phyloP scores from a whole-genome alignment of 2,113 vertebrate species.

The Potamarius usumacintae region DNA sequence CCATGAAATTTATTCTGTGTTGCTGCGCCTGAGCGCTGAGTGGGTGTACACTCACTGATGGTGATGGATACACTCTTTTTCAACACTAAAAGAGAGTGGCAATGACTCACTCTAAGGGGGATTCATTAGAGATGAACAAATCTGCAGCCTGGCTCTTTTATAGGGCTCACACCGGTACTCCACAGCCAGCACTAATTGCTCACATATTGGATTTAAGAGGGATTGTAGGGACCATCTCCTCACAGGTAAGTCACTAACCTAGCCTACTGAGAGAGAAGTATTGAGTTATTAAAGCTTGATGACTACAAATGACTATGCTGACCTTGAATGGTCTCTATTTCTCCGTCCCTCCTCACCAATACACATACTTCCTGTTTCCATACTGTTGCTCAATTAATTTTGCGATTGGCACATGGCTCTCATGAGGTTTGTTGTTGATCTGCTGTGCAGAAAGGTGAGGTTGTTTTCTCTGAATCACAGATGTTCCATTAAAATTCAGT shows the following conservation, averaged over 20 bases:
- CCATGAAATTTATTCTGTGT: slow-evolving; percentile 18
- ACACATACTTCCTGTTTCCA: slow-evolving; percentile 42
- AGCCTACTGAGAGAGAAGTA: slow-evolving; percentile 6
- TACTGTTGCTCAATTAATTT: slow-evolving; percentile 40
- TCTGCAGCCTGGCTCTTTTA: not conserved
- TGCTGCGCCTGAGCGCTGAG: slow-evolving; percentile 5
- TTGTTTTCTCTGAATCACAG: slow-evolving; percentile 25
- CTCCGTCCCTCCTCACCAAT: not conserved
- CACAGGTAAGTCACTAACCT: slow-evolving; percentile 1
- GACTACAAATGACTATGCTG: slow-evolving; percentile 36
- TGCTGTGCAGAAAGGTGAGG: slow-evolving; percentile 33
- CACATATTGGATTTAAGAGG: slow-evolving; percentile 29
- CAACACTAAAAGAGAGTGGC: not conserved
- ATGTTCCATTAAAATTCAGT: slow-evolving; percentile 20
- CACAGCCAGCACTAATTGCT: not conserved
- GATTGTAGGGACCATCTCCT: not conserved
- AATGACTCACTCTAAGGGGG: not conserved
- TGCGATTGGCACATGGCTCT: slow-evolving; percentile 47
- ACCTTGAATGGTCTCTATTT: slow-evolving; percentile 48
- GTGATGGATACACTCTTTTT: not conserved
- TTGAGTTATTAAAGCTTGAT: slow-evolving; percentile 33
- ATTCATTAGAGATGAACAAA: slow-evolving; percentile 35
- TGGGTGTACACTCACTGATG: slow-evolving; percentile 10
- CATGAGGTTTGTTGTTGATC: slow-evolving; percentile 41
- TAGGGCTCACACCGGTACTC: not conserved